Conservation (phyloP, 2,888 invertebrate genomes). For the Rhyacophila evoluta region DNA sequence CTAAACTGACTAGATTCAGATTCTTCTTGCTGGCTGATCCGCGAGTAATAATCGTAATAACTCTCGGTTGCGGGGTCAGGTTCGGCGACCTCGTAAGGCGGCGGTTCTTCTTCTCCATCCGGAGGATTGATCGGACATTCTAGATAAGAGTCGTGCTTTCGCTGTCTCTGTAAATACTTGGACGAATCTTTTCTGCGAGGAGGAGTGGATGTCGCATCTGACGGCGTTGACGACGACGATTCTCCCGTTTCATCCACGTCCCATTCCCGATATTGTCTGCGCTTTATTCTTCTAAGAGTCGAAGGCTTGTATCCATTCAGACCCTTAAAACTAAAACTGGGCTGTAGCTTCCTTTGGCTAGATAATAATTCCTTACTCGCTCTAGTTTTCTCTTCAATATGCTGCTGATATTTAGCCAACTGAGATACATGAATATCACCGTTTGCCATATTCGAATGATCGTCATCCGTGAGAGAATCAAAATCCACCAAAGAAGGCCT, state of each 20-base stretch:
- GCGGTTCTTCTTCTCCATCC: conserved; percentile 58
- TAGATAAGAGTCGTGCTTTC: conserved; percentile 64
- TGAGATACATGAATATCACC: conserved; percentile 65
- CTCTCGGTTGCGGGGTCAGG: conserved; percentile 68
- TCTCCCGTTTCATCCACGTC: conserved; percentile 62
- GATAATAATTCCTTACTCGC: conserved; percentile 68
- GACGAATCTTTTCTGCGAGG: conserved; percentile 68
- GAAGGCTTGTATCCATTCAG: conserved; percentile 74
- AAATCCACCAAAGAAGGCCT: conserved; percentile 58
- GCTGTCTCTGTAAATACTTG: conserved; percentile 69
- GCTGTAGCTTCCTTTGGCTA: conserved; percentile 67
- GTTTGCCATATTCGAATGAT: conserved; percentile 59
- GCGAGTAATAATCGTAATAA: conserved; percentile 69
- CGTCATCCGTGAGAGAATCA: conserved; percentile 61
- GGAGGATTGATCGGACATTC: conserved; percentile 65
- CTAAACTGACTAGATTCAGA: conserved; percentile 61
- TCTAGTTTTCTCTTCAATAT: conserved; percentile 69
- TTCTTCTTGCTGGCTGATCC: conserved; percentile 68
- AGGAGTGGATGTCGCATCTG: conserved; percentile 63
- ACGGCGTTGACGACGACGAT: conserved; percentile 35
- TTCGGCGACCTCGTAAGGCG: conserved; percentile 60
- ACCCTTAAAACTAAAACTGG: conserved; percentile 72
- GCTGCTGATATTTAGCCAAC: conserved; percentile 75
- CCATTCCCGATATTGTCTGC: conserved; percentile 72
- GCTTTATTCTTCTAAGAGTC: conserved; percentile 69